Percentiles rank a stretch among this genome's conserved stretches.
These are phyloP conservation scores for Atopsyche davidsoni DNA, from an alignment of 1,140 invertebrate species.

Conservation along the genomic window DNA sequence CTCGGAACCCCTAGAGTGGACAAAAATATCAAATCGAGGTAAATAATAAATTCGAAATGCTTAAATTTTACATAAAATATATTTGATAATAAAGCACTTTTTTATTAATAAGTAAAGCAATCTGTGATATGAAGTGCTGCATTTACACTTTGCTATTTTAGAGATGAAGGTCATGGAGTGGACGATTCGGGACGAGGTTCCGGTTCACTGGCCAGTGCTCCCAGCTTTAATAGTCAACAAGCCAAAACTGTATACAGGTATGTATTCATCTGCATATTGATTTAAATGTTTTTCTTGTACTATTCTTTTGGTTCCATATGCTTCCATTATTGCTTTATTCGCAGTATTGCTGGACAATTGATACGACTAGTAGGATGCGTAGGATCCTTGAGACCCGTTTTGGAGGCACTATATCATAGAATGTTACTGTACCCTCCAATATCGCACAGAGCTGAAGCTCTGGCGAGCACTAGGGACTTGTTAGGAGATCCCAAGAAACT, in stretches of 20 bases:
- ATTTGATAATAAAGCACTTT: neutral
- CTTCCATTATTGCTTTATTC: constrained; percentile 30
- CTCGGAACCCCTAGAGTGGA: constrained; percentile 66
- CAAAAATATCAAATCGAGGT: constrained; percentile 61
- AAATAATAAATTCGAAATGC: constrained; percentile 5
- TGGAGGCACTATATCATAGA: constrained; percentile 87
- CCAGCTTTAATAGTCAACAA: constrained; percentile 69
- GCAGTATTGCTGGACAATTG: constrained; percentile 80
- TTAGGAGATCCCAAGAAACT: constrained; percentile 68
- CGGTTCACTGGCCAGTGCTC: constrained; percentile 62
- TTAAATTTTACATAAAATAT: too few species aligned
- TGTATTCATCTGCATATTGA: constrained; percentile 20
- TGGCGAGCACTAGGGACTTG: constrained; percentile 71
- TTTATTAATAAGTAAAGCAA: constrained; percentile 1
- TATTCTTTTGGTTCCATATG: neutral
- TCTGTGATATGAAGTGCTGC: too few species aligned
- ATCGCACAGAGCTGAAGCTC: constrained; percentile 74
- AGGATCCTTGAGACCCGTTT: constrained; percentile 74
- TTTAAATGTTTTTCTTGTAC: neutral
- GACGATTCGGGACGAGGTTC: constrained; percentile 62
- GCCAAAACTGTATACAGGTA: constrained; percentile 83
- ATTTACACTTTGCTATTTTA: too few species aligned
- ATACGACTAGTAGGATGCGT: constrained; percentile 80
- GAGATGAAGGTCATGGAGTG: constrained; percentile 52
- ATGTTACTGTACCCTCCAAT: constrained; percentile 84